Conservation (phyloP, 2,113 vertebrate genomes). For the Bambusicola thoracicus region DNA sequence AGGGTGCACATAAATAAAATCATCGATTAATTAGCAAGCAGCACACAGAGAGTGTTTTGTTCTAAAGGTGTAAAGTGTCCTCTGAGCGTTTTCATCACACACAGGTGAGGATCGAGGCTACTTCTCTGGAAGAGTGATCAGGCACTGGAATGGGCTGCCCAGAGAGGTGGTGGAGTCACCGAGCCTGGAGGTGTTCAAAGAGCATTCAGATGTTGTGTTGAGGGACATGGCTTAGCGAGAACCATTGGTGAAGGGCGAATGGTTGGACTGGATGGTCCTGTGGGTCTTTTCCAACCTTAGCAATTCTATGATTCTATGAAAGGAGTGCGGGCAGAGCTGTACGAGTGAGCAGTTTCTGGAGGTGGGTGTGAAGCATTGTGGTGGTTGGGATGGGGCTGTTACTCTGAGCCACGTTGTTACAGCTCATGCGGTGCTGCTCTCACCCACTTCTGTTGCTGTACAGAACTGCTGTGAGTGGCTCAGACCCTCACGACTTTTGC, state of each 20-base stretch:
- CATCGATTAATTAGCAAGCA: neutral
- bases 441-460: neutral
- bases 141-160: too few relatives aligned
- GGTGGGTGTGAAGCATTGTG: neutral
- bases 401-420: rapidly evolving
- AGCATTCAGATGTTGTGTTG: too few relatives aligned
- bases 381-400: neutral
- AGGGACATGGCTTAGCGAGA: too few relatives aligned
- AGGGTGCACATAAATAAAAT: neutral
- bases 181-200: too few relatives aligned
- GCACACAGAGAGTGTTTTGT: neutral
- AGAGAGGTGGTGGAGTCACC: too few relatives aligned
- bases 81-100: neutral
- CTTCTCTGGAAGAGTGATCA: too few relatives aligned
- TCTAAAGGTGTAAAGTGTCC: neutral
- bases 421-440: neutral
- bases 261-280: too few relatives aligned
- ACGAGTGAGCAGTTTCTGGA: neutral
- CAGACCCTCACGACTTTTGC: neutral
- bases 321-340: neutral
- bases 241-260: too few relatives aligned
- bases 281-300: too few relatives aligned
- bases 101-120: neutral
- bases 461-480: neutral
- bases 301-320: too few relatives aligned